A percentile compares a stretch with the other conserved stretches of the same genome.
Evolutionary conservation across 2,888 invertebrate genomes (phyloP).

Genomic region (Eucera pruinosa): DNA sequence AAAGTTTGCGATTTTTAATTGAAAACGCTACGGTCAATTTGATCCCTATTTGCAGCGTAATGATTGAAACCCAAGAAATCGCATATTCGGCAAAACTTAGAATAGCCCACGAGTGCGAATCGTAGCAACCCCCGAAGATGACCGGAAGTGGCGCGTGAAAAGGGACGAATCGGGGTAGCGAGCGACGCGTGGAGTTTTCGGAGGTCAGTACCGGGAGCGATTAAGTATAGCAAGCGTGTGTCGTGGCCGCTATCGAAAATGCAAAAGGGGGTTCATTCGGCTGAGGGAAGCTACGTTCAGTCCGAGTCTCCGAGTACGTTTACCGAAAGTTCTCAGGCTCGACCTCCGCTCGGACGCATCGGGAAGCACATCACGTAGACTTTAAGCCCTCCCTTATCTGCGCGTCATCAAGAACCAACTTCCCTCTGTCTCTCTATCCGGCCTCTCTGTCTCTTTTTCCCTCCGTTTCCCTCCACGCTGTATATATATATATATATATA

Average conservation of each 20-base stretch:
- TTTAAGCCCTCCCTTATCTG: slow-evolving; percentile 83
- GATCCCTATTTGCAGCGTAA: too few species aligned
- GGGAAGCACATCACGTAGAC: slow-evolving; percentile 83
- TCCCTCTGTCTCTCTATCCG: slow-evolving; percentile 71
- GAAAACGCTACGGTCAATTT: too few species aligned
- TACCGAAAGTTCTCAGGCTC: slow-evolving; percentile 83
- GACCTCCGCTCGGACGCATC: slow-evolving; percentile 76
- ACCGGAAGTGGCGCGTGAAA: background rate
- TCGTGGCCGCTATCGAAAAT: slow-evolving; percentile 55
- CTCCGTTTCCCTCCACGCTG: slow-evolving; percentile 20
- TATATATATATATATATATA: background rate
- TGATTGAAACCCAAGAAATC: background rate
- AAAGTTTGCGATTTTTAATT: too few species aligned
- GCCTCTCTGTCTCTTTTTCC: slow-evolving; percentile 57
- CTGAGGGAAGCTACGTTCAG: slow-evolving; percentile 51
- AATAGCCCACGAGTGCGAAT: background rate
- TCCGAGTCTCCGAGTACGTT: slow-evolving; percentile 68
- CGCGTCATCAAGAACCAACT: slow-evolving; percentile 81
- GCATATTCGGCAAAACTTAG: background rate
- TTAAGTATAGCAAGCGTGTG: slow-evolving; percentile 46
- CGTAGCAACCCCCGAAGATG: background rate
- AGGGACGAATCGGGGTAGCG: slow-evolving; percentile 19
- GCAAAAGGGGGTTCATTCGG: slow-evolving; percentile 61
- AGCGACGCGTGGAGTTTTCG: slow-evolving; percentile 15
- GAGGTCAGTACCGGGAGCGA: slow-evolving; percentile 49